These are phyloP conservation scores for Astreopora myriophthalma DNA, from an alignment of 64 coral and sea anemone species.

Conservation along the genomic window DNA sequence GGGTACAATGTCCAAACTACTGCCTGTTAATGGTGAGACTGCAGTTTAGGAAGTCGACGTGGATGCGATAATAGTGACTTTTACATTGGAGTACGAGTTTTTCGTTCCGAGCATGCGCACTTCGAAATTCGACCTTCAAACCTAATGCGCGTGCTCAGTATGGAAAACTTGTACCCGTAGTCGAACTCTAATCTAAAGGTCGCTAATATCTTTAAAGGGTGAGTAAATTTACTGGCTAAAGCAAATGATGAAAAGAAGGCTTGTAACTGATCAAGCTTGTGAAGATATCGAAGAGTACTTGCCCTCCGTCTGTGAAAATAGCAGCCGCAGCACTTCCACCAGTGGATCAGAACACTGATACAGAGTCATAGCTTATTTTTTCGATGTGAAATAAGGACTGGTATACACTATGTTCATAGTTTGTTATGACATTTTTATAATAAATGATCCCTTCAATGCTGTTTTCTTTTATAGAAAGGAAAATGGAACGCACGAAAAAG, in stretches of 20 bases:
- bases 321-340: neutral
- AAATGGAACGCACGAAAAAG: slow-evolving; percentile 29
- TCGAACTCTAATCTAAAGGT: too few relatives aligned
- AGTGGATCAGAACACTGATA: slow-evolving; percentile 38
- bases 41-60: neutral
- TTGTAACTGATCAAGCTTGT: slow-evolving; percentile 18
- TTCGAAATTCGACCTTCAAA: too few relatives aligned
- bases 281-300: neutral
- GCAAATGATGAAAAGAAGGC: neutral
- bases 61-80: too few relatives aligned
- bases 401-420: neutral
- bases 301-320: neutral
- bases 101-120: too few relatives aligned
- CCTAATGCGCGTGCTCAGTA: too few relatives aligned
- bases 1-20: neutral
- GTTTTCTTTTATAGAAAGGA: neutral
- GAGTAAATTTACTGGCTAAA: neutral
- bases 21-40: neutral
- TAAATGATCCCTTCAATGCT: neutral
- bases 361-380: too few relatives aligned
- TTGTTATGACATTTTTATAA: slow-evolving; percentile 16
- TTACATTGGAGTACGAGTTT: too few relatives aligned
- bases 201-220: neutral
- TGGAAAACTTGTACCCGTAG: too few relatives aligned
- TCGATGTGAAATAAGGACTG: too few relatives aligned